Conservation (phyloP, 2,888 invertebrate genomes). For the Sycophila texana region DNA sequence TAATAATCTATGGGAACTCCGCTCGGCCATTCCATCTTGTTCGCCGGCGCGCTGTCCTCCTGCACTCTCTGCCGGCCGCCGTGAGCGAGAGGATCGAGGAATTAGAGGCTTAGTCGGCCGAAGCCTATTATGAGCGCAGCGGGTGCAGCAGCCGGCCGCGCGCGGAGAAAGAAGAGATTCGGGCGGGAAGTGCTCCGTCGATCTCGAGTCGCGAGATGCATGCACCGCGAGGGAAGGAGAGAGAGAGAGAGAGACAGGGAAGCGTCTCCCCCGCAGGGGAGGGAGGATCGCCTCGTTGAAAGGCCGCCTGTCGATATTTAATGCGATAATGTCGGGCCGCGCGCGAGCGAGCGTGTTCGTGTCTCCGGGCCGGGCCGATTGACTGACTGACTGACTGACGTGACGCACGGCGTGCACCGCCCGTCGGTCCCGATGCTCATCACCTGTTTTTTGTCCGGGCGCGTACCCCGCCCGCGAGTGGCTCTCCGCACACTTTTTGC, state of each 20-base stretch:
- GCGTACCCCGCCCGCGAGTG: neutral
- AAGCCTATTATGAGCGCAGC: constrained; percentile 72
- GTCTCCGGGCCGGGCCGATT: constrained; percentile 58
- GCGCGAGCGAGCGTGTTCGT: constrained; percentile 67
- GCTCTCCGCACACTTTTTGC: neutral
- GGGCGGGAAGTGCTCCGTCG: constrained; percentile 66
- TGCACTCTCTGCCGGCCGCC: neutral
- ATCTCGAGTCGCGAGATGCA: constrained; percentile 57
- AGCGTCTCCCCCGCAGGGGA: neutral
- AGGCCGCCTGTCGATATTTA: constrained; percentile 72
- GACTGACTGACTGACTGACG: constrained; percentile 61
- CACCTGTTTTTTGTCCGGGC: constrained; percentile 15
- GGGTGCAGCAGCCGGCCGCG: constrained; percentile 62
- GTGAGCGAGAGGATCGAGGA: constrained; percentile 62
- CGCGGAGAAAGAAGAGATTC: constrained; percentile 55
- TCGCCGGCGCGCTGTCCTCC: neutral
- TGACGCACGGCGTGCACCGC: constrained; percentile 49
- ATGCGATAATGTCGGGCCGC: constrained; percentile 73
- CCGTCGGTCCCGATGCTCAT: neutral
- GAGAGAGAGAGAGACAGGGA: no score
- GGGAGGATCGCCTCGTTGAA: constrained; percentile 62
- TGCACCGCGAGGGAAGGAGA: no score
- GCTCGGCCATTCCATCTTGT: constrained; percentile 54
- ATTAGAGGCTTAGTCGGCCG: constrained; percentile 68
- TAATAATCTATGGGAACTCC: constrained; percentile 74